These are phyloP conservation scores for Lepilemur septentrionalis DNA, from an alignment of 2,797 vertebrate species.

Conservation along the genomic window DNA sequence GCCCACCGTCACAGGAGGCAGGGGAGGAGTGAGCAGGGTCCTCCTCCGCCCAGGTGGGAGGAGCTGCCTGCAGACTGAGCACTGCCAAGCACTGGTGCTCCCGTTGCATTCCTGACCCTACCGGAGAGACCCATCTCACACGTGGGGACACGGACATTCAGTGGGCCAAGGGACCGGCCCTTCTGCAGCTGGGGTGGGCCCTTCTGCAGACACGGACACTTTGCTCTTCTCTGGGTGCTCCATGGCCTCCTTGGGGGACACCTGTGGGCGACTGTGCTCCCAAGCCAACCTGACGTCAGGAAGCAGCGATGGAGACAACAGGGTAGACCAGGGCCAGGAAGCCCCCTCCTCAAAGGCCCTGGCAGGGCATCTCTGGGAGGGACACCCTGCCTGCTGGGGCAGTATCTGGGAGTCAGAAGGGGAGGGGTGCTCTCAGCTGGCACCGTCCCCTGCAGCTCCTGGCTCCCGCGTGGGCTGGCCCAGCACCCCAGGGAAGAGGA, in stretches of 20 bases:
- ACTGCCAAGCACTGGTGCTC: fast-evolving
- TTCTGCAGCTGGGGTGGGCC: not conserved
- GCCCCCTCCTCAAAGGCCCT: fast-evolving
- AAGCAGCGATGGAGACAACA: not conserved
- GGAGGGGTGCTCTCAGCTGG: too few relatives aligned
- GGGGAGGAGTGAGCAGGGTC: not conserved
- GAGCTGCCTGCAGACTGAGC: too few relatives aligned
- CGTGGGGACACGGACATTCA: fast-evolving
- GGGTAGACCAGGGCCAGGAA: not conserved
- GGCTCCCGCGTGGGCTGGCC: not conserved
- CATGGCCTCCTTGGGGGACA: not conserved
- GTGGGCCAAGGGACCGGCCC: fast-evolving
- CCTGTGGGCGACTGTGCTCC: not conserved
- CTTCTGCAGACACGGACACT: not conserved
- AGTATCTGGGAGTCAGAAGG: not conserved
- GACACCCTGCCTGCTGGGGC: not conserved
- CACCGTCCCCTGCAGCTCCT: not conserved
- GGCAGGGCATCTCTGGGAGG: fast-evolving
- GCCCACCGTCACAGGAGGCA: not conserved
- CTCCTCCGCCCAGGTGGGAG: not conserved
- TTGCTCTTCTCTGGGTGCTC: not conserved
- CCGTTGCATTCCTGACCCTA: too few relatives aligned
- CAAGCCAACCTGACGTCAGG: fast-evolving
- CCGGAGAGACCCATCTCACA: not conserved
- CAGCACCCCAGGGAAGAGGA: not conserved